phyloP scores from a whole-genome alignment of 2,888 invertebrate species.

The Seira sanloemensis region DNA sequence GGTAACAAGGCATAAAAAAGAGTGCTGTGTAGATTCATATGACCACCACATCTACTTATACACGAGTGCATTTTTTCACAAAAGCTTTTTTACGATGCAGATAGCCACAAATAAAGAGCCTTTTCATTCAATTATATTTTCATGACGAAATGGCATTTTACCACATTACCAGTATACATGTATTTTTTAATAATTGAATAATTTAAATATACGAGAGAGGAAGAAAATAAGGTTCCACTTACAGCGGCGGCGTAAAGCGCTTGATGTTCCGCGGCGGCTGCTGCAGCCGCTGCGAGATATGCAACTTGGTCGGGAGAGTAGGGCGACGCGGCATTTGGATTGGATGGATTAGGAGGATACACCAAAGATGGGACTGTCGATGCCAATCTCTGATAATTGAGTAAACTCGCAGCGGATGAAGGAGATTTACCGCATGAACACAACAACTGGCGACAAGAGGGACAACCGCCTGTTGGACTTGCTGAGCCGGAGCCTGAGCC shows the following conservation, averaged over 20 bases:
- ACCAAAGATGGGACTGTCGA: slow-evolving; percentile 73
- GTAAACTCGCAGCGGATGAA: slow-evolving; percentile 75
- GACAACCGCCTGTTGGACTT: slow-evolving; percentile 70
- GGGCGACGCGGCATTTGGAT: slow-evolving; percentile 68
- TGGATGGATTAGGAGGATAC: slow-evolving; percentile 71
- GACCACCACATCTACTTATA: too few relatives aligned
- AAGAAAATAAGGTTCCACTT: too few relatives aligned
- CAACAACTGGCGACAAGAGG: slow-evolving; percentile 73
- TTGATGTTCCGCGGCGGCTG: slow-evolving; percentile 71
- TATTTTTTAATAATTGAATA: background rate
- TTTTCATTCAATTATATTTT: background rate
- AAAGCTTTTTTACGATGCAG: slow-evolving; percentile 19
- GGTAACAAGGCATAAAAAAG: background rate
- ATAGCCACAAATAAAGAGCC: background rate
- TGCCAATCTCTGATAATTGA: slow-evolving; percentile 75
- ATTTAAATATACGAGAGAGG: background rate
- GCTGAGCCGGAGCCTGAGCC: slow-evolving; percentile 51
- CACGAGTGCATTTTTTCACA: background rate
- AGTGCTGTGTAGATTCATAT: too few relatives aligned
- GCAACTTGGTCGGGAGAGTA: slow-evolving; percentile 73
- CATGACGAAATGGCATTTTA: background rate
- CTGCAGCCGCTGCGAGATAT: slow-evolving; percentile 73
- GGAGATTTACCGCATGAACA: slow-evolving; percentile 75
- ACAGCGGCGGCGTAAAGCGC: slow-evolving; percentile 74
- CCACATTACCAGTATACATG: too few relatives aligned